Conservation (phyloP, 2,113 vertebrate species). For the Podilymbus podiceps region DNA sequence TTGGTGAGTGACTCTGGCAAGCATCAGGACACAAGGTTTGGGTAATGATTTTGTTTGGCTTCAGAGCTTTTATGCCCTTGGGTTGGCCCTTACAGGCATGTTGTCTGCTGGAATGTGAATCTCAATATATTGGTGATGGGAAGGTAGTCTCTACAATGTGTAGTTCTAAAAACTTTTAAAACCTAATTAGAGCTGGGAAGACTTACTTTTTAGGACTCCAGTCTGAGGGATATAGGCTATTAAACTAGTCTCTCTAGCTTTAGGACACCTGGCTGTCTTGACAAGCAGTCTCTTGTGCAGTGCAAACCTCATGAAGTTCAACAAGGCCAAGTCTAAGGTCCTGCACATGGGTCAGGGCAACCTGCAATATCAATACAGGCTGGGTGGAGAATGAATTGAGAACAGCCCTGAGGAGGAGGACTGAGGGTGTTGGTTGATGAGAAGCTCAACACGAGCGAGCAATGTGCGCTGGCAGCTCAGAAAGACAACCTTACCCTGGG, state of each 20-base stretch:
- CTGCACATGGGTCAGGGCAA: too few species aligned
- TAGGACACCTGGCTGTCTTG: not conserved
- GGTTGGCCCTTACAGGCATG: not conserved
- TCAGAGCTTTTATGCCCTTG: slow-evolving; percentile 1
- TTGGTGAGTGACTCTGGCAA: slow-evolving; percentile 17
- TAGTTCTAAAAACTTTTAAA: not conserved
- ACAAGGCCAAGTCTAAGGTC: too few species aligned
- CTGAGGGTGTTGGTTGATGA: too few species aligned
- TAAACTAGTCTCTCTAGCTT: not conserved
- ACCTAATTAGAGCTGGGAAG: not conserved
- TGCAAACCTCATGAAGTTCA: not conserved
- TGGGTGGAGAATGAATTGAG: too few species aligned
- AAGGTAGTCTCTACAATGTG: not conserved
- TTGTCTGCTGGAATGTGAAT: not conserved
- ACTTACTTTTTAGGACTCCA: not conserved
- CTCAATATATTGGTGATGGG: not conserved
- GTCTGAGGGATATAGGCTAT: not conserved
- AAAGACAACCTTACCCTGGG: too few species aligned
- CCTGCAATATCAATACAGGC: too few species aligned
- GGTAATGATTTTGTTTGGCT: slow-evolving; percentile 3
- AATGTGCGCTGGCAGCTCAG: too few species aligned
- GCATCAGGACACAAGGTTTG: not conserved
- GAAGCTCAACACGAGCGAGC: too few species aligned
- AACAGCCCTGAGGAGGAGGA: too few species aligned
- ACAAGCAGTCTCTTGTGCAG: not conserved